Percentiles rank a stretch among this genome's conserved stretches.
Evolutionary conservation across 2,888 invertebrate species (phyloP).

Genomic region (Nebria brevicollis): DNA sequence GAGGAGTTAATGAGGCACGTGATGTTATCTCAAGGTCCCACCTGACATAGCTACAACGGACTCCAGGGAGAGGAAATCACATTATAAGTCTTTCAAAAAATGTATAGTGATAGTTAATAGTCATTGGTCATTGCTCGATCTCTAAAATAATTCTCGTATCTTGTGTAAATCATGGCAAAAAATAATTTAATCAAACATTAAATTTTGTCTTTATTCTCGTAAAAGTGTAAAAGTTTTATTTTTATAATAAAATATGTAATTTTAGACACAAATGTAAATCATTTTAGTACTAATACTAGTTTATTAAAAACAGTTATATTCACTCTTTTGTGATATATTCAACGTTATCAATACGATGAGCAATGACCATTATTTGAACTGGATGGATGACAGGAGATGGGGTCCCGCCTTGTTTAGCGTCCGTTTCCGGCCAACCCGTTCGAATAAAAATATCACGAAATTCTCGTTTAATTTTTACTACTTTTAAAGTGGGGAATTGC

Average conservation of each 20-base stretch:
- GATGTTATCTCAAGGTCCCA: slow-evolving; percentile 16
- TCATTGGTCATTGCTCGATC: too few relatives aligned
- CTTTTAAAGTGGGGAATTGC: background rate
- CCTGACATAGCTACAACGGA: background rate
- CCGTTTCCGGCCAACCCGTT: background rate
- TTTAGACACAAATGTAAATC: background rate
- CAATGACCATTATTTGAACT: background rate
- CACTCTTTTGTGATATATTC: background rate
- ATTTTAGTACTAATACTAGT: background rate
- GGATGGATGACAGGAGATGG: background rate
- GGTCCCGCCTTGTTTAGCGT: background rate
- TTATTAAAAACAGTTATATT: background rate
- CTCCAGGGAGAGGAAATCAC: too few relatives aligned
- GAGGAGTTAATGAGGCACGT: slow-evolving; percentile 19
- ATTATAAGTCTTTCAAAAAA: too few relatives aligned
- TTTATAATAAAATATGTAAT: too few relatives aligned
- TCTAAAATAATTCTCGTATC: too few relatives aligned
- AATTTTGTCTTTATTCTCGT: too few relatives aligned
- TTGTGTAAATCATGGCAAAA: too few relatives aligned
- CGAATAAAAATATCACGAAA: too few relatives aligned
- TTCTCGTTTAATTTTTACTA: background rate
- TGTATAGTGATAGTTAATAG: too few relatives aligned
- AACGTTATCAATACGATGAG: background rate
- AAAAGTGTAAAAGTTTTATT: too few relatives aligned
- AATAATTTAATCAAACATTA: too few relatives aligned